Conservation (phyloP, 1,140 invertebrate genomes). For the Limonius californicus region DNA sequence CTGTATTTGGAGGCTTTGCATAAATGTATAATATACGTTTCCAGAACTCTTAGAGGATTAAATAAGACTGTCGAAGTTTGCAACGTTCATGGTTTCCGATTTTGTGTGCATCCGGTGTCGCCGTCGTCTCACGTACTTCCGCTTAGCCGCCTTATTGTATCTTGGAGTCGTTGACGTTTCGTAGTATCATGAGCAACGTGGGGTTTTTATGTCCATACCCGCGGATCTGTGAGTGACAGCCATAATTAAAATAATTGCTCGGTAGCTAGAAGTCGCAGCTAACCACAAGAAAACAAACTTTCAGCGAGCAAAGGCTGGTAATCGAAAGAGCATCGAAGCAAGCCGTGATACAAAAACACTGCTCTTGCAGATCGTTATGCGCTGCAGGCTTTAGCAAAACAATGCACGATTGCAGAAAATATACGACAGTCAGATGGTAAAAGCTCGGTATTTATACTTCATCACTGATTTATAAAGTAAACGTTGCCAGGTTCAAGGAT, state of each 20-base stretch:
- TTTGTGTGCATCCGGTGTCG: constrained; percentile 26
- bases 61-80: background rate
- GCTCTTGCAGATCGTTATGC: constrained; percentile 1
- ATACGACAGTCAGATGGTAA: constrained; percentile 7
- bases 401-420: constrained; percentile 11
- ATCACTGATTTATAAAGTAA: constrained; percentile 8
- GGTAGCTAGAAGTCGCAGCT: background rate
- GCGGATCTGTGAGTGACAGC: background rate
- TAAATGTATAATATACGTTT: no score
- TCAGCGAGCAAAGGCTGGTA: background rate
- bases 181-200: background rate
- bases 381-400: constrained; percentile 6
- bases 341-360: background rate
- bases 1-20: no score
- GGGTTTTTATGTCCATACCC: background rate
- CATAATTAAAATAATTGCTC: constrained; percentile 10
- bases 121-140: constrained; percentile 30
- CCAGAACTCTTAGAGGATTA: constrained; percentile 6
- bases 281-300: background rate
- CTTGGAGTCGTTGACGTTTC: constrained; percentile 29
- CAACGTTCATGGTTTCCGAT: constrained; percentile 20
- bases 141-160: constrained; percentile 24
- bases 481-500: constrained; percentile 7
- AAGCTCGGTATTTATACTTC: background rate
- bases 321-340: background rate